Conservation (phyloP, 1,140 invertebrate species). For the Colletes gigas region DNA sequence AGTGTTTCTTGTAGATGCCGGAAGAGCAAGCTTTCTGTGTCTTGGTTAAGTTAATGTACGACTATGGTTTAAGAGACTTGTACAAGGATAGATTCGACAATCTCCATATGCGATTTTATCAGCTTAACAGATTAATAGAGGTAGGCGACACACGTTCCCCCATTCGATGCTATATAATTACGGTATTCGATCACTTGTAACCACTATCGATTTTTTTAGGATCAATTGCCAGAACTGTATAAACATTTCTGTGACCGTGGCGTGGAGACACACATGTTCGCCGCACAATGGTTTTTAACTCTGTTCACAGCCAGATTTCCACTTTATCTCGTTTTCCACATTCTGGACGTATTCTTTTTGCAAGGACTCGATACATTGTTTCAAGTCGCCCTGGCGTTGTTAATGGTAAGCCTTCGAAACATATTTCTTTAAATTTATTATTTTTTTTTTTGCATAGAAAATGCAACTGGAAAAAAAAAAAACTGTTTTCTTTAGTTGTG, state of each 20-base stretch:
- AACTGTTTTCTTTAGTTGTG: conserved; percentile 83
- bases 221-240: conserved; percentile 94
- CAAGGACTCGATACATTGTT: conserved; percentile 97
- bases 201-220: conserved; percentile 82
- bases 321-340: conserved; percentile 97
- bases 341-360: conserved; percentile 96
- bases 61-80: conserved; percentile 95
- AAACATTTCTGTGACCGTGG: conserved; percentile 95
- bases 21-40: conserved; percentile 99
- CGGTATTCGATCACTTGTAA: conserved; percentile 9
- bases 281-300: conserved; percentile 99
- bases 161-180: neutral
- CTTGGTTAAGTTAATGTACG: conserved; percentile 97
- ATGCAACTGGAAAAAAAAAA: neutral
- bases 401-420: conserved; percentile 86
- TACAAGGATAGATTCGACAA: conserved; percentile 98
- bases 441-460: neutral
- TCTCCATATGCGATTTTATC: conserved; percentile 96
- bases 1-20: conserved; percentile 90
- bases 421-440: neutral
- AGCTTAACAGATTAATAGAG: conserved; percentile 97
- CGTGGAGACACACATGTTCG: conserved; percentile 99
- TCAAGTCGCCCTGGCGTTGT: conserved; percentile 95
- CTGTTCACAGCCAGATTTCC: conserved; percentile 99
- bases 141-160: conserved; percentile 78